These are phyloP conservation scores for Mus caroli DNA, from an alignment of 2,797 vertebrate genomes.

Conservation along the genomic window DNA sequence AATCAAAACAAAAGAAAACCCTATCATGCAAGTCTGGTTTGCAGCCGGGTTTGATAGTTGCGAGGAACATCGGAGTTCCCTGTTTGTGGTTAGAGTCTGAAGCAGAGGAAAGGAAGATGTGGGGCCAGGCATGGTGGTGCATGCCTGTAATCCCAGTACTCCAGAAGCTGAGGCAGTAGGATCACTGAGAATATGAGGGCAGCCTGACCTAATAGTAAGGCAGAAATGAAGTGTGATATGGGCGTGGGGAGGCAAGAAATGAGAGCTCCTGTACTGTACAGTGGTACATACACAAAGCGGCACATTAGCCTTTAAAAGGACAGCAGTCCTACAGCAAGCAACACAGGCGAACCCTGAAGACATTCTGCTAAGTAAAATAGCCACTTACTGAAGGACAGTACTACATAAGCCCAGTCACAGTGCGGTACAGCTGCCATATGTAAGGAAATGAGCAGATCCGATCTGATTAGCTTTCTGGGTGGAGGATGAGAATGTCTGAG, in stretches of 20 bases:
- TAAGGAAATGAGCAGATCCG: neutral
- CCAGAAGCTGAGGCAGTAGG: neutral
- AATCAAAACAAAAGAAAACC: neutral
- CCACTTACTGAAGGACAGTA: neutral
- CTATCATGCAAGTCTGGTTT: neutral
- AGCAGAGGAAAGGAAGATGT: neutral
- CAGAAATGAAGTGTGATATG: neutral
- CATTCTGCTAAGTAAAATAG: neutral
- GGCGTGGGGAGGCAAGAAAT: neutral
- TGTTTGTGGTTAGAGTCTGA: neutral
- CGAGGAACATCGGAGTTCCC: too few relatives aligned
- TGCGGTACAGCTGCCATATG: too few relatives aligned
- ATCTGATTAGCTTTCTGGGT: neutral
- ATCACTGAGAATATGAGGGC: neutral
- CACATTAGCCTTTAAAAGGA: neutral
- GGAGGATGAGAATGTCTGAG: neutral
- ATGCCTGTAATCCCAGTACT: neutral
- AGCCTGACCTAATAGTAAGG: neutral
- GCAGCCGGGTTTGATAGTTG: neutral
- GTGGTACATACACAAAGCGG: neutral
- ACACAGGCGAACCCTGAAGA: neutral
- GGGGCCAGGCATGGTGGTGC: neutral
- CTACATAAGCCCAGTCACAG: neutral
- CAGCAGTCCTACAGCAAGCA: neutral
- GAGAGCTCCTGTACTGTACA: neutral